Conservation (phyloP, 1,140 invertebrate genomes). For the Euglossa dilemma region DNA sequence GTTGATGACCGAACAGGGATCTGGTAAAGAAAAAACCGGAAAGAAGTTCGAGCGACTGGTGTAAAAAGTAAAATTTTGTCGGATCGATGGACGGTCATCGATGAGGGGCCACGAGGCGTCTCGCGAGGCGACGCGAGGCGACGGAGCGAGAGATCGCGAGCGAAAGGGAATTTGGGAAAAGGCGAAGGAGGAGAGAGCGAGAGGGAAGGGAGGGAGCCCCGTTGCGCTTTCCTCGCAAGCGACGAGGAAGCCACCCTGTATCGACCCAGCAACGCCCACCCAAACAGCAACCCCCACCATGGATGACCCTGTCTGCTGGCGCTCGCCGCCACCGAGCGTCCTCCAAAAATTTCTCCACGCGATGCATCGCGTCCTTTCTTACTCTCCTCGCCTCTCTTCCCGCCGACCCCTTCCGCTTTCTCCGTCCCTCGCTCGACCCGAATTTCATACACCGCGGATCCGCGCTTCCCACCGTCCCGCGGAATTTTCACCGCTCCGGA, state of each 20-base stretch:
- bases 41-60: too few species aligned
- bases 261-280: conserved; percentile 74
- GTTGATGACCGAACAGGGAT: too few species aligned
- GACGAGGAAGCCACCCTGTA: conserved; percentile 73
- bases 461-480: background rate
- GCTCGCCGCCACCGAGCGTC: conserved; percentile 49
- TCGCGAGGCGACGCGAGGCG: too few species aligned
- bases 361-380: conserved; percentile 28
- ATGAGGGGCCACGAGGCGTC: background rate
- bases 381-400: too few species aligned
- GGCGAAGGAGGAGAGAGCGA: background rate
- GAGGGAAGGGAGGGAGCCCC: background rate
- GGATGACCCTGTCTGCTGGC: conserved; percentile 50
- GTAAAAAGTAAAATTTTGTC: too few species aligned
- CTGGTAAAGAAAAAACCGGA: too few species aligned
- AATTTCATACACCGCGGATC: background rate
- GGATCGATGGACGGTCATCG: too few species aligned
- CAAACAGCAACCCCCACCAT: conserved; percentile 71
- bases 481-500: too few species aligned
- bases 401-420: background rate
- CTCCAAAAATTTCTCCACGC: conserved; percentile 56
- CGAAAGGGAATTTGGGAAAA: background rate
- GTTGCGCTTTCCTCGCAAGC: conserved; percentile 59
- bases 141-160: background rate
- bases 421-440: background rate